Conservation (phyloP, 2,113 vertebrate genomes). For the Hemiprocne comata region DNA sequence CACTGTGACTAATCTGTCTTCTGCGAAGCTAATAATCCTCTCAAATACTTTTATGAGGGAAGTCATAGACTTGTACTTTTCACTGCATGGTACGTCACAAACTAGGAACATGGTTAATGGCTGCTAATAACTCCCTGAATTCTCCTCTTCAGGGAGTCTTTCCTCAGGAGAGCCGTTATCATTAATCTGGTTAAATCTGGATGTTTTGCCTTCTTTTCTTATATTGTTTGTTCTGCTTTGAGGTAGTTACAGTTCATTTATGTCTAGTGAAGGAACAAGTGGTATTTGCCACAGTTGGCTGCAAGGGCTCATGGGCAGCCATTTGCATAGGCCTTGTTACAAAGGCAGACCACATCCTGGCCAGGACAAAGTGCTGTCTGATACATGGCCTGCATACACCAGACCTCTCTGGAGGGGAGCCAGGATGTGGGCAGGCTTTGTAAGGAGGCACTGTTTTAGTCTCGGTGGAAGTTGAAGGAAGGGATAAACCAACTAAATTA, state of each 20-base stretch:
- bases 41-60: not conserved
- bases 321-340: conserved; percentile 60
- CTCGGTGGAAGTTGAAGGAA: conserved; percentile 59
- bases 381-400: conserved; percentile 55
- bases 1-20: not conserved
- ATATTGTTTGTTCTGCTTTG: conserved; percentile 33
- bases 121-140: conserved; percentile 9
- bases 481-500: conserved; percentile 68
- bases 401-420: conserved; percentile 64
- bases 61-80: conserved; percentile 11
- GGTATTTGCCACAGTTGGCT: not conserved
- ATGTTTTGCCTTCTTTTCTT: conserved; percentile 38
- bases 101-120: not conserved
- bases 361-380: conserved; percentile 71
- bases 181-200: conserved; percentile 62
- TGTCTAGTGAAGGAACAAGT: conserved; percentile 2
- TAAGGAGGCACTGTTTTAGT: conserved; percentile 63
- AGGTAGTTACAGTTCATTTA: conserved; percentile 27
- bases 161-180: not conserved
- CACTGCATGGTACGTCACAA: not conserved
- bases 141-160: conserved; percentile 17
- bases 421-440: conserved; percentile 68
- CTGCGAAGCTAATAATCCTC: not conserved
- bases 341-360: conserved; percentile 72
- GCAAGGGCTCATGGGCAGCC: conserved; percentile 7